Percentiles rank a stretch among this genome's conserved stretches.
Conservation (phyloP, 2,888 invertebrate genomes). For the Luperina testacea region DNA sequence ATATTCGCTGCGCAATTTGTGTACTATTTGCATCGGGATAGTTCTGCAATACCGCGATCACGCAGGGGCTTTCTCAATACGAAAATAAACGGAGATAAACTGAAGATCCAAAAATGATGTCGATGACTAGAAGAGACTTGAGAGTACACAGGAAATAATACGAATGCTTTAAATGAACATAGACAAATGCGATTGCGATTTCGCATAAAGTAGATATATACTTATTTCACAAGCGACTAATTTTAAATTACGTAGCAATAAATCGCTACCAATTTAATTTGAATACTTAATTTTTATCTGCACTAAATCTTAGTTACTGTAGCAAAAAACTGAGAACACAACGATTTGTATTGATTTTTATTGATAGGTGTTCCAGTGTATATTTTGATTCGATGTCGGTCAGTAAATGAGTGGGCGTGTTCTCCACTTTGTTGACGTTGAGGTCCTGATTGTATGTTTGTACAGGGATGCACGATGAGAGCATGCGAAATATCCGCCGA, state of each 20-base stretch:
- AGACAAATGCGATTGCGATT: conserved; percentile 16
- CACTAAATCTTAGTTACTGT: conserved; percentile 8
- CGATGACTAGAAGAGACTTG: conserved; percentile 56
- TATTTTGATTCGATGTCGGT: conserved; percentile 57
- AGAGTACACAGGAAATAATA: conserved; percentile 23
- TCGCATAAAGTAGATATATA: conserved; percentile 8
- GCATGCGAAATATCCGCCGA: conserved; percentile 73
- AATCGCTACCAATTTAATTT: conserved; percentile 30
- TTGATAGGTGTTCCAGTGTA: conserved; percentile 58
- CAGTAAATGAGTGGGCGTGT: conserved; percentile 81
- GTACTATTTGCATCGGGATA: conserved; percentile 84
- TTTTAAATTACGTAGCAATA: conserved; percentile 40
- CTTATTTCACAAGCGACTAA: not conserved
- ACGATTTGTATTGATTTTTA: conserved; percentile 34
- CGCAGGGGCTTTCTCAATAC: conserved; percentile 79
- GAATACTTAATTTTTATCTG: conserved; percentile 19
- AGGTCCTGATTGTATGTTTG: conserved; percentile 83
- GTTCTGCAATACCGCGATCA: conserved; percentile 79
- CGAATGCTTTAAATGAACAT: not conserved
- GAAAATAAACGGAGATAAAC: conserved; percentile 81
- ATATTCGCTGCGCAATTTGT: conserved; percentile 85
- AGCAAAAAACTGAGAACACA: conserved; percentile 17
- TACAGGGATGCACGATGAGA: conserved; percentile 78
- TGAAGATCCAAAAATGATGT: conserved; percentile 66
- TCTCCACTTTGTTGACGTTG: conserved; percentile 84